Conservation (phyloP, 2,888 invertebrate species). For the Drosophila multiciliata region DNA sequence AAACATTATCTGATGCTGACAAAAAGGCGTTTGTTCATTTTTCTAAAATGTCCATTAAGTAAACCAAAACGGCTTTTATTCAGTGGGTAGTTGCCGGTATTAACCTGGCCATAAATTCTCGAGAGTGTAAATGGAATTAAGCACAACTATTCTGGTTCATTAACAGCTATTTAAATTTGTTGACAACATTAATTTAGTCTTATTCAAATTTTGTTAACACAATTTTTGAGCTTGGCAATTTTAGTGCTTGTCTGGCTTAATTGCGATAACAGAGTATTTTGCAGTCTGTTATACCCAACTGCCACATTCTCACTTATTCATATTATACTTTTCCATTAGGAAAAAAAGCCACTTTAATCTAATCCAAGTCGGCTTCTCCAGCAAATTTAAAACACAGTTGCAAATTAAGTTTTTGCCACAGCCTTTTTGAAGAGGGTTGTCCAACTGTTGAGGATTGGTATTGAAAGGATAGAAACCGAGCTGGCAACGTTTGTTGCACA, state of each 20-base stretch:
- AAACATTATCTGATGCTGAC: constrained; percentile 65
- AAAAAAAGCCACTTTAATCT: not conserved
- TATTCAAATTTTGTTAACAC: no score
- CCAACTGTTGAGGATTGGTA: not conserved
- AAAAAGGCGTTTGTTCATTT: constrained; percentile 53
- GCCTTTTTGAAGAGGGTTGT: constrained; percentile 2
- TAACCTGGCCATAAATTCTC: not conserved
- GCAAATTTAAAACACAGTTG: constrained; percentile 27
- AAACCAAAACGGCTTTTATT: not conserved
- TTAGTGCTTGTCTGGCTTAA: not conserved
- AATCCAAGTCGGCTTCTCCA: constrained; percentile 8
- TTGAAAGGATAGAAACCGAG: constrained; percentile 5
- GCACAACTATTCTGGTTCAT: not conserved
- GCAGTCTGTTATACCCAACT: not conserved
- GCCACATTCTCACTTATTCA: not conserved
- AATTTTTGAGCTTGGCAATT: not conserved
- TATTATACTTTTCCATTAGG: not conserved
- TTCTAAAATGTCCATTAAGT: constrained; percentile 18
- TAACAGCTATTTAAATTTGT: not conserved
- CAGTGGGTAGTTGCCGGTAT: constrained; percentile 7
- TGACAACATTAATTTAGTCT: not conserved
- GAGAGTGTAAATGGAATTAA: not conserved
- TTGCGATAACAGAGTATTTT: not conserved
- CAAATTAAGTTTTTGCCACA: constrained; percentile 50
- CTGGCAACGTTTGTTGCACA: constrained; percentile 20